A percentile compares a stretch with the other conserved stretches of the same genome.
phyloP scores from a whole-genome alignment of 1,140 invertebrate genomes.

The Paramacrobiotus metropolitanus region DNA sequence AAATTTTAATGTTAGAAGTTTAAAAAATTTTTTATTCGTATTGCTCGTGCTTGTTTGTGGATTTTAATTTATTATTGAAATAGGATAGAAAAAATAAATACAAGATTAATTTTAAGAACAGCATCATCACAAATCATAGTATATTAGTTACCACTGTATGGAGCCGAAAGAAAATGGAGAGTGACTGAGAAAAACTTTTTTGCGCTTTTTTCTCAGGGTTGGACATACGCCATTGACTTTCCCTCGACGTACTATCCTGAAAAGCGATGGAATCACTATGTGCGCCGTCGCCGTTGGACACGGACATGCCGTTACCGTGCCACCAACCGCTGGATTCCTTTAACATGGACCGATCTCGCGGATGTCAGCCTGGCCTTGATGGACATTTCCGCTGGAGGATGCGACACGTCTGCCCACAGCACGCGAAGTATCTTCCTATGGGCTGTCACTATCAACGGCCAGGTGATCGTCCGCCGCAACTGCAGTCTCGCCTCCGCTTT shows the following conservation, averaged over 20 bases:
- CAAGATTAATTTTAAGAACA: no score
- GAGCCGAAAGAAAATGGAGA: not conserved
- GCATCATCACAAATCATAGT: constrained; percentile 6
- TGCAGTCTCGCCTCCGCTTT: not conserved
- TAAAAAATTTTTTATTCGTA: constrained; percentile 6
- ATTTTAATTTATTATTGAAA: constrained; percentile 1
- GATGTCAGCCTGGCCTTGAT: constrained; percentile 19
- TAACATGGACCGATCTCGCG: constrained; percentile 23
- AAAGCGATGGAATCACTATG: constrained; percentile 71
- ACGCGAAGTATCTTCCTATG: not conserved
- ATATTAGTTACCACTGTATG: constrained; percentile 2
- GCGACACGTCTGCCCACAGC: not conserved
- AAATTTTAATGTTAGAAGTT: no score
- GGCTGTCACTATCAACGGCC: not conserved
- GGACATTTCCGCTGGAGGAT: constrained; percentile 47
- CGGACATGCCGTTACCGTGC: constrained; percentile 60
- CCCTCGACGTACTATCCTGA: constrained; percentile 51
- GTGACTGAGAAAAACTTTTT: not conserved
- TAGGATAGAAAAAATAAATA: not conserved
- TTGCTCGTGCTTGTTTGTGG: not conserved
- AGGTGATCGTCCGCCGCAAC: not conserved
- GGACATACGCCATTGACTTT: constrained; percentile 82
- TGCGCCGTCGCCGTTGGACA: constrained; percentile 64
- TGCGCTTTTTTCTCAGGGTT: constrained; percentile 31
- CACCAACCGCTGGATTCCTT: constrained; percentile 68